These are phyloP conservation scores for Turdus rufiventris DNA, from an alignment of 2,113 vertebrate genomes.

Conservation along the genomic window DNA sequence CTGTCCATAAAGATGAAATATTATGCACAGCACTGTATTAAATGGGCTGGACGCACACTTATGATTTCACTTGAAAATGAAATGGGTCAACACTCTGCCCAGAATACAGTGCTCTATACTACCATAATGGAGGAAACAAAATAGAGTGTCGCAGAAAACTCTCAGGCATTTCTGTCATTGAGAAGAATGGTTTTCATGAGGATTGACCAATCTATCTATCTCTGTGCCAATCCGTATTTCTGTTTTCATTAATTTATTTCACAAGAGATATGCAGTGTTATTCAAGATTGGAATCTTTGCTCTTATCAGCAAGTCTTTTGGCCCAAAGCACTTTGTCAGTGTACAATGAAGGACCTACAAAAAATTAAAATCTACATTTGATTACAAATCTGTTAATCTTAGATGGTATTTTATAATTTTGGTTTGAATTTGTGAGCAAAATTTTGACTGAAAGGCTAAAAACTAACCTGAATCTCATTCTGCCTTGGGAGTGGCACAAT, in stretches of 20 bases:
- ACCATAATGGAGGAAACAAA: neutral
- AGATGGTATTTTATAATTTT: neutral
- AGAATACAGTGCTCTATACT: neutral
- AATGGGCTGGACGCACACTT: neutral
- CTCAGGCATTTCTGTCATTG: neutral
- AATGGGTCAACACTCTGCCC: neutral
- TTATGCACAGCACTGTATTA: neutral
- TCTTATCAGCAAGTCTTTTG: neutral
- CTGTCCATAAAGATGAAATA: constrained; percentile 16
- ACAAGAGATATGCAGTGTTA: neutral
- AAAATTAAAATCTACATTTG: neutral
- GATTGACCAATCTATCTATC: neutral
- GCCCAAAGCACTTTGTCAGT: neutral
- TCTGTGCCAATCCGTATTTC: neutral
- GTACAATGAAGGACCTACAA: neutral
- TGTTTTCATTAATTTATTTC: neutral
- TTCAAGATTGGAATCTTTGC: neutral
- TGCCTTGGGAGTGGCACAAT: neutral
- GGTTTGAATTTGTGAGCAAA: neutral
- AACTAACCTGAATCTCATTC: neutral
- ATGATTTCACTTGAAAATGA: neutral
- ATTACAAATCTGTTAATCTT: neutral
- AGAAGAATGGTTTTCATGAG: neutral
- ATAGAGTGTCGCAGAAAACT: neutral
- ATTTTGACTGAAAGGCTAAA: neutral